These are phyloP conservation scores for Apolygus lucorum DNA, from an alignment of 1,140 invertebrate species.

Conservation along the genomic window DNA sequence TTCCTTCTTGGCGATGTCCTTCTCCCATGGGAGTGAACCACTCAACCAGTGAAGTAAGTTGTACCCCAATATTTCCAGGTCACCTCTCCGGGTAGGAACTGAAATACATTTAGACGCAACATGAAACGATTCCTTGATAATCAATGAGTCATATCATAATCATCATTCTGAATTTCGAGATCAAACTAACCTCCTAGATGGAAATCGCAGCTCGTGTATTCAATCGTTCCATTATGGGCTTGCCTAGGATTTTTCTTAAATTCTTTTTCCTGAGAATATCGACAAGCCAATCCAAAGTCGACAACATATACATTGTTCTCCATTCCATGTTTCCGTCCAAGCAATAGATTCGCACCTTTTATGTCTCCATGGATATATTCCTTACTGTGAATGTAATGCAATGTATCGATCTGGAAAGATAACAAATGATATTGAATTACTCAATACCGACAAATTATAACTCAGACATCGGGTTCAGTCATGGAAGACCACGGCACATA, in stretches of 20 bases:
- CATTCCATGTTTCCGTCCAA: slow-evolving; percentile 56
- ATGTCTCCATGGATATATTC: slow-evolving; percentile 87
- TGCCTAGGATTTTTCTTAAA: slow-evolving; percentile 80
- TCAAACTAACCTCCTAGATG: slow-evolving; percentile 65
- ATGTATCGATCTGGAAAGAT: slow-evolving; percentile 57
- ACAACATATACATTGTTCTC: slow-evolving; percentile 77
- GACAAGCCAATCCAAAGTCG: slow-evolving; percentile 84
- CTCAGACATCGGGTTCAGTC: too few relatives aligned
- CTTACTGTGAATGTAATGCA: slow-evolving; percentile 79
- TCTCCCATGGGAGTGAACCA: slow-evolving; percentile 82
- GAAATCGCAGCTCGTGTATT: slow-evolving; percentile 92
- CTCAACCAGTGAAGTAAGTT: slow-evolving; percentile 92
- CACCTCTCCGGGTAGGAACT: slow-evolving; percentile 83
- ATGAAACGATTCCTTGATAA: slow-evolving; percentile 85
- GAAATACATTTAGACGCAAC: too few relatives aligned
- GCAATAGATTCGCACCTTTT: slow-evolving; percentile 81
- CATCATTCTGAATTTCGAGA: slow-evolving; percentile 25
- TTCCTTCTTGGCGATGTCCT: slow-evolving; percentile 61
- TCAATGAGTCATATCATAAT: slow-evolving; percentile 70
- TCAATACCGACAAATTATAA: too few relatives aligned
- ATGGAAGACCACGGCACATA: too few relatives aligned
- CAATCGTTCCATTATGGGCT: slow-evolving; percentile 92
- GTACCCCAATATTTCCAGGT: slow-evolving; percentile 90
- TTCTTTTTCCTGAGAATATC: slow-evolving; percentile 68
- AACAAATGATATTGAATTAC: neutral